These are phyloP conservation scores for Argyresthia albistria DNA, from an alignment of 2,888 invertebrate genomes.

Conservation along the genomic window DNA sequence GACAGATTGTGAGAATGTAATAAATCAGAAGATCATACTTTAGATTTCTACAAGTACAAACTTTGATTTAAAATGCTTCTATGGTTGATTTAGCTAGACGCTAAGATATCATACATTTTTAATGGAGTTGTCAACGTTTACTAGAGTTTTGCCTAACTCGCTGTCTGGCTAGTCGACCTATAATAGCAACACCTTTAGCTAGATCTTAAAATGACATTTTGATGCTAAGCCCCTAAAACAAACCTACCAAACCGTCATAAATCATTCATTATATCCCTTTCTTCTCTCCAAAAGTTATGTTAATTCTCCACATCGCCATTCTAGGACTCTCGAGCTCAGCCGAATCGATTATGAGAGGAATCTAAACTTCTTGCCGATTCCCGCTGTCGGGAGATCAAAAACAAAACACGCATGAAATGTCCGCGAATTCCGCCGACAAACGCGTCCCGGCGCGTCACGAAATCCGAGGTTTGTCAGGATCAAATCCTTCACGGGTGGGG, in stretches of 20 bases:
- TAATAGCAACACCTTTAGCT: too few relatives aligned
- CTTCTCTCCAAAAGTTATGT: background rate
- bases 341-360: conserved; percentile 6
- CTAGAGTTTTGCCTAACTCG: too few relatives aligned
- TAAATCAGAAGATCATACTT: too few relatives aligned
- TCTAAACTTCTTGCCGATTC: conserved; percentile 8
- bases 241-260: background rate
- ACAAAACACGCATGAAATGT: conserved; percentile 52
- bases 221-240: background rate
- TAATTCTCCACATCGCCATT: background rate
- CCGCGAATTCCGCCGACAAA: conserved; percentile 33
- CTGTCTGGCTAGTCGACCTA: too few relatives aligned
- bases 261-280: background rate
- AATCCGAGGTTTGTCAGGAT: conserved; percentile 33
- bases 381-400: conserved; percentile 41
- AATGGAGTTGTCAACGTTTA: too few relatives aligned
- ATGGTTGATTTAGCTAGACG: too few relatives aligned
- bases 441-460: conserved; percentile 35
- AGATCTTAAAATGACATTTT: background rate
- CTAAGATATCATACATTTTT: too few relatives aligned
- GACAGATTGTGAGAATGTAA: too few relatives aligned
- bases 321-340: background rate
- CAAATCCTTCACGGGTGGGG: conserved; percentile 54
- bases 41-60: too few relatives aligned
- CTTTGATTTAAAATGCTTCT: too few relatives aligned